These are phyloP conservation scores for Metacarcinus magister DNA, from an alignment of 2,888 invertebrate species.

Conservation along the genomic window DNA sequence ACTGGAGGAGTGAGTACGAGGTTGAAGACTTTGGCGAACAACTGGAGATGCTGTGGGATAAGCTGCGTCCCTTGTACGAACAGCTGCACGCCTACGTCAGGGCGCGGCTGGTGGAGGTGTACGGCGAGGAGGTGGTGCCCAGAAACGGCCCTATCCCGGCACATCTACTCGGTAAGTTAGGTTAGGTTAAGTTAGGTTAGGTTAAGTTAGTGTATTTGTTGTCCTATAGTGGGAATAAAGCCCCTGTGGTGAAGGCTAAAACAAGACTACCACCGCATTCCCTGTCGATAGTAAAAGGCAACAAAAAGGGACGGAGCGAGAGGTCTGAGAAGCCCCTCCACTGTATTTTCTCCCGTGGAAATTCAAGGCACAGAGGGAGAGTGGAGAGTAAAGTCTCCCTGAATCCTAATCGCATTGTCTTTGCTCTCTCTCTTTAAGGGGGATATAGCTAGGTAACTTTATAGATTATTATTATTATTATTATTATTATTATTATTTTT, in stretches of 20 bases:
- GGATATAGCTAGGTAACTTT: too few species aligned
- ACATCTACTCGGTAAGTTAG: conserved; percentile 89
- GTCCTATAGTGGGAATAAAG: neutral
- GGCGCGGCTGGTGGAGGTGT: conserved; percentile 87
- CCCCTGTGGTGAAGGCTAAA: neutral
- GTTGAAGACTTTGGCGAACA: conserved; percentile 70
- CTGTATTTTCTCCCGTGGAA: neutral
- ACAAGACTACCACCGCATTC: too few species aligned
- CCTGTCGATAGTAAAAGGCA: too few species aligned
- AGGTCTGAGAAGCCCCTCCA: too few species aligned
- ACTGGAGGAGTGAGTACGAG: conserved; percentile 82
- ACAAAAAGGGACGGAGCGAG: too few species aligned
- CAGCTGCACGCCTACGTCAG: conserved; percentile 93
- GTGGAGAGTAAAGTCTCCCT: too few species aligned
- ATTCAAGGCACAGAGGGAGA: neutral
- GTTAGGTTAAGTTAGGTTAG: neutral
- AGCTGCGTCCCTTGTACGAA: conserved; percentile 90
- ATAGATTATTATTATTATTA: too few species aligned
- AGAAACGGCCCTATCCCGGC: conserved; percentile 91
- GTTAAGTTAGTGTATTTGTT: neutral
- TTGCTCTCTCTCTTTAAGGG: too few species aligned
- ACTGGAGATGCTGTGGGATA: conserved; percentile 84
- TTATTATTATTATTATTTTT: too few species aligned
- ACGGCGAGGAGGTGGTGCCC: conserved; percentile 90
- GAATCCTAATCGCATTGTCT: too few species aligned